These are phyloP conservation scores for Etheostoma spectabile DNA, from an alignment of 2,113 vertebrate species.

Conservation along the genomic window DNA sequence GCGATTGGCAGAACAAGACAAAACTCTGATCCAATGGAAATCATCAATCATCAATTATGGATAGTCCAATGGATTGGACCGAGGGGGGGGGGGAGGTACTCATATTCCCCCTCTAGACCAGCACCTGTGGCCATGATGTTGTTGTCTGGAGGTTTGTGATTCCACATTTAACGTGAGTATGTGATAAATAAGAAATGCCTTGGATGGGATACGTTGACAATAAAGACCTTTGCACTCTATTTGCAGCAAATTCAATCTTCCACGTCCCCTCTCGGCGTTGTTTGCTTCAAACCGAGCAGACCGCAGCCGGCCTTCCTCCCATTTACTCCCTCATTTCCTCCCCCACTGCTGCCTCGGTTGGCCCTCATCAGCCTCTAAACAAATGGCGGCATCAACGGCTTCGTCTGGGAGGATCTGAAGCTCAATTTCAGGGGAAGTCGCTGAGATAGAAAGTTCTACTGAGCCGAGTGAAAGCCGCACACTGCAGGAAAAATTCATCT, in stretches of 20 bases:
- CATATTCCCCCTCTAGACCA: too few relatives aligned
- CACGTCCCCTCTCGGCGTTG: constrained; percentile 7
- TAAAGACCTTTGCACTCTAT: constrained; percentile 26
- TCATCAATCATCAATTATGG: too few relatives aligned
- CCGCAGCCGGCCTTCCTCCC: constrained; percentile 41
- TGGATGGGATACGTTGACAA: constrained; percentile 18
- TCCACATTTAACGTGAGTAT: constrained; percentile 31
- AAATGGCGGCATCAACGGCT: constrained; percentile 26
- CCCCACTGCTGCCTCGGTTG: constrained; percentile 31
- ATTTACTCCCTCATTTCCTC: constrained; percentile 41
- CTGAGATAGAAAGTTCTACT: background rate
- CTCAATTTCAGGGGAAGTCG: constrained; percentile 10
- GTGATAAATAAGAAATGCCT: constrained; percentile 30
- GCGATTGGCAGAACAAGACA: too few relatives aligned
- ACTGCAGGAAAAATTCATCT: too few relatives aligned
- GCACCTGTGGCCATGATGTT: background rate
- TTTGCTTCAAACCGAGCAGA: constrained; percentile 20
- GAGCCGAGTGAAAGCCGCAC: background rate
- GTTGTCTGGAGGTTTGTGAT: constrained; percentile 33
- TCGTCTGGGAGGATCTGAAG: background rate
- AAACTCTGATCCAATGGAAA: too few relatives aligned
- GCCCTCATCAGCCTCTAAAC: constrained; percentile 53
- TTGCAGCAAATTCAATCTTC: constrained; percentile 40
- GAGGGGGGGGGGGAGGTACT: too few relatives aligned
- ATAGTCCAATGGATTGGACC: too few relatives aligned